Conservation (phyloP, 2,113 vertebrate species). For the Telmatochromis brachygnathus region DNA sequence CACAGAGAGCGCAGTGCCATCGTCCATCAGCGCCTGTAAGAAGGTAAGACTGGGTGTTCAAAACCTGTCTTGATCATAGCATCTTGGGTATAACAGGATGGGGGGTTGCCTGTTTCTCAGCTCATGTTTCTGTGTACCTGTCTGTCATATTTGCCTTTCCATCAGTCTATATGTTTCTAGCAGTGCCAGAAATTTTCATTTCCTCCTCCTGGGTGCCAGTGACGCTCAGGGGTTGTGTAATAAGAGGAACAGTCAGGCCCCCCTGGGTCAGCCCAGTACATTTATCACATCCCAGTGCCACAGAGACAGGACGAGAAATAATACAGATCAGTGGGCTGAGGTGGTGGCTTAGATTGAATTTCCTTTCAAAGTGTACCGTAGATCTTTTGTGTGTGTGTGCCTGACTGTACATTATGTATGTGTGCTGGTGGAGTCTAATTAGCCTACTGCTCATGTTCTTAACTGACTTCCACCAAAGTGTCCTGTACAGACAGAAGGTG, state of each 20-base stretch:
- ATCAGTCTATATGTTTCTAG: slow-evolving; percentile 10
- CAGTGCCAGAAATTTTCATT: slow-evolving; percentile 23
- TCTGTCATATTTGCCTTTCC: not conserved
- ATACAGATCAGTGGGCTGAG: slow-evolving; percentile 36
- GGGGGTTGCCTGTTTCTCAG: not conserved
- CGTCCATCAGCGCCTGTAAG: slow-evolving; percentile 86
- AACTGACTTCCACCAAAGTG: slow-evolving; percentile 2
- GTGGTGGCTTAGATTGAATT: slow-evolving; percentile 44
- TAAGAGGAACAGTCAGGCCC: slow-evolving; percentile 19
- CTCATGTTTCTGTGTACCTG: not conserved
- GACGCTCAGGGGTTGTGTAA: slow-evolving; percentile 29
- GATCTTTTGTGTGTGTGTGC: not conserved
- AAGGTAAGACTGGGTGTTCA: slow-evolving; percentile 74
- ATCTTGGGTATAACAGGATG: not conserved
- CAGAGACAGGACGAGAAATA: slow-evolving; percentile 15
- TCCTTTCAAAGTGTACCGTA: not conserved
- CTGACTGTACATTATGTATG: not conserved
- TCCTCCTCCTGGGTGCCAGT: slow-evolving; percentile 5
- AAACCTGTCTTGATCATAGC: not conserved
- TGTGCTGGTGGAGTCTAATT: slow-evolving; percentile 17
- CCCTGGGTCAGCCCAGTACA: slow-evolving; percentile 27
- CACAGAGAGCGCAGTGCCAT: slow-evolving; percentile 70
- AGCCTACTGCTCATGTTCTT: not conserved
- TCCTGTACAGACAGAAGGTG: not conserved
- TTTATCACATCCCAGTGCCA: slow-evolving; percentile 33